Evolutionary conservation across 2,113 vertebrate genomes (phyloP).

Genomic region (Tetrax tetrax): DNA sequence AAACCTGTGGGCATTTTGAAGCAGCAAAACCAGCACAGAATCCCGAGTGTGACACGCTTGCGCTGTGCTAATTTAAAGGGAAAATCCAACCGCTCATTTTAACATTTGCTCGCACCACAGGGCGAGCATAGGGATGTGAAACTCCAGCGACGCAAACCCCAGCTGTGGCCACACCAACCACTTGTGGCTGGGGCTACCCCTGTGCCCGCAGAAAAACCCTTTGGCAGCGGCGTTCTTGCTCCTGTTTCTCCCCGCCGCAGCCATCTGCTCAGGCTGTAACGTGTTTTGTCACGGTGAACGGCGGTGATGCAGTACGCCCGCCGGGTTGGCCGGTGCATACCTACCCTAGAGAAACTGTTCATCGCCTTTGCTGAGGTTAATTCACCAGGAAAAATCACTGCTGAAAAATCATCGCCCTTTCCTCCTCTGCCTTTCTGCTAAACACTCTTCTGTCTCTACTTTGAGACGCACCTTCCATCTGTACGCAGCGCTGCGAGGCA

Average conservation of each 20-base stretch:
- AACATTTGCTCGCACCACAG: neutral
- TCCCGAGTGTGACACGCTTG: fast-evolving
- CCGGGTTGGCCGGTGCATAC: too few relatives aligned
- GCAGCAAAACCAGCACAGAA: neutral
- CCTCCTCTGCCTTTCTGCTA: neutral
- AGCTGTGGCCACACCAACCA: neutral
- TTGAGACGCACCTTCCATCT: neutral
- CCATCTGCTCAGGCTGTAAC: fast-evolving
- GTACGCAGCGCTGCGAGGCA: neutral
- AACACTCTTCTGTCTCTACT: neutral
- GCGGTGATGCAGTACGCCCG: fast-evolving
- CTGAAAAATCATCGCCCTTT: neutral
- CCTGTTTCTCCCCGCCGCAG: neutral
- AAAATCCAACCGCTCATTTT: neutral
- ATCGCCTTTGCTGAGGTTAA: neutral
- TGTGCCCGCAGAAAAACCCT: neutral
- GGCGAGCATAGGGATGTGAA: neutral
- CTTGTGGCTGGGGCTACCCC: neutral
- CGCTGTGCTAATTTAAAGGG: neutral
- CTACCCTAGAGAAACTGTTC: neutral
- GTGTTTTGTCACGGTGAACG: fast-evolving
- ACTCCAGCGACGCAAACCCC: fast-evolving
- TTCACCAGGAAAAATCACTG: neutral
- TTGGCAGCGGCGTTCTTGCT: neutral
- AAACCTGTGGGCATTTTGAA: neutral